A percentile compares a stretch with the other conserved stretches of the same genome.
Conservation (phyloP, 2,888 invertebrate genomes). For the Drosophila vallismaia region DNA sequence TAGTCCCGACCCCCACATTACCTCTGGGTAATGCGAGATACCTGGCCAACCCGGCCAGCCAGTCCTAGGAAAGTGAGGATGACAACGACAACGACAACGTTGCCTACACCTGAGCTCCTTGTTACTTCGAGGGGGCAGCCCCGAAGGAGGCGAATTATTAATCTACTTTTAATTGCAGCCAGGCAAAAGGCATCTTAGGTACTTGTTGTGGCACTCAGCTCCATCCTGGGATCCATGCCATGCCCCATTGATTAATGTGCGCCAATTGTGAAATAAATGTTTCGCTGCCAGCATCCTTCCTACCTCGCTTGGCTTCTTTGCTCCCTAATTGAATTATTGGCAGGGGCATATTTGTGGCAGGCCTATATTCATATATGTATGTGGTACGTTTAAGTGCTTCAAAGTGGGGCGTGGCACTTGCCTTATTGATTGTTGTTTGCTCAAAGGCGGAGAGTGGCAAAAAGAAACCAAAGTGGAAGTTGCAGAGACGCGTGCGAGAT, state of each 20-base stretch:
- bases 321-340: constrained; percentile 75
- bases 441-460: constrained; percentile 49
- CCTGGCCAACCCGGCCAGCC: constrained; percentile 15
- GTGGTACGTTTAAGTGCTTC: constrained; percentile 25
- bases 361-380: constrained; percentile 59
- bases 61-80: constrained; percentile 46
- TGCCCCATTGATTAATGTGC: constrained; percentile 73
- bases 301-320: constrained; percentile 4
- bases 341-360: constrained; percentile 70
- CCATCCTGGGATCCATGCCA: constrained; percentile 35
- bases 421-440: constrained; percentile 72
- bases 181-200: constrained; percentile 53
- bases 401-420: constrained; percentile 38
- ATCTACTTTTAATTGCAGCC: constrained; percentile 81
- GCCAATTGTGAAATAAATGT: constrained; percentile 80
- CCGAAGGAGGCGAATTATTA: constrained; percentile 74
- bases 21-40: constrained; percentile 54
- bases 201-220: constrained; percentile 61
- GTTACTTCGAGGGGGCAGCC: constrained; percentile 18
- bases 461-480: constrained; percentile 1
- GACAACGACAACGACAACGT: constrained; percentile 49
- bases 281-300: constrained; percentile 55
- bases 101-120: constrained; percentile 43
- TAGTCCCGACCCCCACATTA: constrained; percentile 46
- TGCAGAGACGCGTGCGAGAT: constrained; percentile 32